A percentile compares a stretch with the other conserved stretches of the same genome.
These are phyloP conservation scores for Pediacus dermestoides DNA, from an alignment of 2,888 invertebrate species.

Conservation along the genomic window DNA sequence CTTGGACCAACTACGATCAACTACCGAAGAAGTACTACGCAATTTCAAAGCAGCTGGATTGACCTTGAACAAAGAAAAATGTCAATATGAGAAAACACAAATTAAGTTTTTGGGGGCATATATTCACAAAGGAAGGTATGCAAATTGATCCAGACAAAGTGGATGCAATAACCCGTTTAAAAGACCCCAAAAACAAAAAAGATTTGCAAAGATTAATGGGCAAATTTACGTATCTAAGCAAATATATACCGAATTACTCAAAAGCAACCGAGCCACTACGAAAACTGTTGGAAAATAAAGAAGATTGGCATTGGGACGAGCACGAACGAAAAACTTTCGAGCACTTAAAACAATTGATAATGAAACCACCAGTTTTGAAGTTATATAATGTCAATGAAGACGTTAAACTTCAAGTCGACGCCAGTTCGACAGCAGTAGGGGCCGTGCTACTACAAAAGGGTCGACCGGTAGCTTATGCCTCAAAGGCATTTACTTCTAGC, in stretches of 20 bases:
- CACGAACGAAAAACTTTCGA: slow-evolving; percentile 9
- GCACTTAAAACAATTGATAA: slow-evolving; percentile 12
- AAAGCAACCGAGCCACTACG: slow-evolving; percentile 7
- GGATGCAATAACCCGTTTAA: slow-evolving; percentile 14
- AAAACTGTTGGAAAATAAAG: slow-evolving; percentile 9
- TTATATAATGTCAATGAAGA: slow-evolving; percentile 11
- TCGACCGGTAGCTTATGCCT: slow-evolving; percentile 8
- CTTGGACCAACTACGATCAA: neutral
- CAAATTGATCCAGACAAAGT: slow-evolving; percentile 11
- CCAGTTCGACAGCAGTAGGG: slow-evolving; percentile 12
- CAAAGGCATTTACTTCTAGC: slow-evolving; percentile 10
- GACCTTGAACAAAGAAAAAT: neutral
- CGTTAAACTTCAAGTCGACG: slow-evolving; percentile 14
- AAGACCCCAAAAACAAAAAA: slow-evolving; percentile 13
- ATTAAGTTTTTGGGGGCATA: slow-evolving; percentile 11
- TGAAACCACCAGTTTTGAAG: slow-evolving; percentile 8
- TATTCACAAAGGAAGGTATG: slow-evolving; percentile 3
- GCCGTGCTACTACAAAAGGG: slow-evolving; percentile 15
- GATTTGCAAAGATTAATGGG: slow-evolving; percentile 19
- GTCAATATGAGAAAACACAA: slow-evolving; percentile 2
- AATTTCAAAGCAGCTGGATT: neutral
- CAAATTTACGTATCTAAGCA: slow-evolving; percentile 17
- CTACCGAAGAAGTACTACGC: neutral
- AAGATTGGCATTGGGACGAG: slow-evolving; percentile 8
- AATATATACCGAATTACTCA: slow-evolving; percentile 16